Conservation (phyloP, 2,113 vertebrate species). For the Sylvicapra grimmia region DNA sequence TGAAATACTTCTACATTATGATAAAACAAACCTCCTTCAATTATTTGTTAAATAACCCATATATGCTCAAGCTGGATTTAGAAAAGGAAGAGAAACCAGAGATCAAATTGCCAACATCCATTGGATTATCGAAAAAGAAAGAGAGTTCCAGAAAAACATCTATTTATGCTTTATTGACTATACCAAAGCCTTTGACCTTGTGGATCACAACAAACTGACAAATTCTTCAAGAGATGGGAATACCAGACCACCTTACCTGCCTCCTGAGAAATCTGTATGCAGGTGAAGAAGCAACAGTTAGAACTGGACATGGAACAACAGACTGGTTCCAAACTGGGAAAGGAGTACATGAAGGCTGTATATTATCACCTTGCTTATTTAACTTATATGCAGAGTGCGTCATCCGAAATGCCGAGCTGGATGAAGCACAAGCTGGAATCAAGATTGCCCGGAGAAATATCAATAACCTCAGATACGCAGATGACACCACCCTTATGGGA, state of each 20-base stretch:
- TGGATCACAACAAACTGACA: background rate
- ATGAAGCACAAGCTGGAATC: background rate
- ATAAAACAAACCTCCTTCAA: background rate
- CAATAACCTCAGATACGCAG: background rate
- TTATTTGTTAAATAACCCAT: background rate
- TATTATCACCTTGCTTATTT: background rate
- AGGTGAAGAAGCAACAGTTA: background rate
- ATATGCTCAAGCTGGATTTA: background rate
- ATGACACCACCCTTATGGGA: background rate
- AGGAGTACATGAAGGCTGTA: background rate
- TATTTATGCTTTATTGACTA: background rate
- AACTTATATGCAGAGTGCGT: background rate
- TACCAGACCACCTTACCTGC: background rate
- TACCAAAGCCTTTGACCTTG: background rate
- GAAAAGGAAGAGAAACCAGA: background rate
- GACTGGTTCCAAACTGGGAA: background rate
- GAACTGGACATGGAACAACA: background rate
- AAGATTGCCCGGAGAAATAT: background rate
- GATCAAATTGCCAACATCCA: background rate
- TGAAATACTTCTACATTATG: background rate
- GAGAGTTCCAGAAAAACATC: background rate
- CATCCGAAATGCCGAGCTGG: accelerated
- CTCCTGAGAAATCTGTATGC: background rate
- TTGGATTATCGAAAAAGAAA: background rate
- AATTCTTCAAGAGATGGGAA: background rate